Percentiles rank a stretch among this genome's conserved stretches.
Conservation (phyloP, 1,140 invertebrate genomes). For the Cydia pomonella region DNA sequence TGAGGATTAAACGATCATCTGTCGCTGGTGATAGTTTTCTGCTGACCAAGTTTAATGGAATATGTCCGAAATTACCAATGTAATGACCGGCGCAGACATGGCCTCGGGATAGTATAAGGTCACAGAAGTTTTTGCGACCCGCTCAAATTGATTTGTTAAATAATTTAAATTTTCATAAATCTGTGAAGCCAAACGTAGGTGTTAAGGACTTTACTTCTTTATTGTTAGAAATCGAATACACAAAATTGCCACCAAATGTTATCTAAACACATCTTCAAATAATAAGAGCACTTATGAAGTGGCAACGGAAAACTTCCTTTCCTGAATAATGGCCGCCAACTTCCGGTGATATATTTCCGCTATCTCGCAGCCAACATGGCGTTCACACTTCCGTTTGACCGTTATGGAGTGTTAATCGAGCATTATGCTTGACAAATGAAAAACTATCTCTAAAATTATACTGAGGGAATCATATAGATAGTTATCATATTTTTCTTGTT, state of each 20-base stretch:
- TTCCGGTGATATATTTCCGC: slow-evolving; percentile 79
- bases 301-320: slow-evolving; percentile 71
- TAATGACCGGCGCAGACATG: too few relatives aligned
- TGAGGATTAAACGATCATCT: too few relatives aligned
- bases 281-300: slow-evolving; percentile 71
- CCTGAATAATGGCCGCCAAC: slow-evolving; percentile 74
- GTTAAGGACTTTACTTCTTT: too few relatives aligned
- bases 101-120: too few relatives aligned
- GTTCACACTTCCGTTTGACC: slow-evolving; percentile 70
- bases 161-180: too few relatives aligned
- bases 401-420: slow-evolving; percentile 77
- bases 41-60: too few relatives aligned
- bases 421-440: slow-evolving; percentile 71
- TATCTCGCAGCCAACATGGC: slow-evolving; percentile 73
- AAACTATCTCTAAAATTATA: slow-evolving; percentile 58
- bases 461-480: slow-evolving; percentile 39
- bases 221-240: too few relatives aligned
- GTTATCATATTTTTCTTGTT: slow-evolving; percentile 34
- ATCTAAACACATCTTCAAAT: slow-evolving; percentile 39
- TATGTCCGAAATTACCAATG: too few relatives aligned
- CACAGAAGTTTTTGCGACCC: too few relatives aligned
- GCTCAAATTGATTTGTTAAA: too few relatives aligned
- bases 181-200: too few relatives aligned
- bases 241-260: not conserved
- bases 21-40: too few relatives aligned